Evolutionary conservation across 1,140 invertebrate species (phyloP).

Genomic region (Drosophila sechellia): DNA sequence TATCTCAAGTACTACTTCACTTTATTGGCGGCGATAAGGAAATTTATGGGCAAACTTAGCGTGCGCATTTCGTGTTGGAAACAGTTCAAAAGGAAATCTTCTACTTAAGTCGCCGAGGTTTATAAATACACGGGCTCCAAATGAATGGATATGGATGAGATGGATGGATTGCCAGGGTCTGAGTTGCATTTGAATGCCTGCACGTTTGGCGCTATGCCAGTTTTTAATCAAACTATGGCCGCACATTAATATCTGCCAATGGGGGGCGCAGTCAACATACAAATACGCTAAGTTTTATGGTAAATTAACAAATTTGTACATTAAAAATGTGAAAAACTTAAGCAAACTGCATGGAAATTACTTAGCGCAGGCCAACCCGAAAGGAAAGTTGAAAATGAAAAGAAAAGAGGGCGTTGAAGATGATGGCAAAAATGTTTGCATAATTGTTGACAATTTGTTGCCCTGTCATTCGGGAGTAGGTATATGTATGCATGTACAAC

Average conservation of each 20-base stretch:
- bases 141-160: slow-evolving; percentile 59
- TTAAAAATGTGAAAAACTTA: slow-evolving; percentile 80
- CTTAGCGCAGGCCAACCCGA: slow-evolving; percentile 43
- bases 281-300: slow-evolving; percentile 83
- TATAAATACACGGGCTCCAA: slow-evolving; percentile 47
- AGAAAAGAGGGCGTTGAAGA: slow-evolving; percentile 16
- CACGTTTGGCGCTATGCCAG: slow-evolving; percentile 62
- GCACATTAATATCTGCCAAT: slow-evolving; percentile 80
- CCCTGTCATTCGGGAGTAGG: slow-evolving; percentile 45
- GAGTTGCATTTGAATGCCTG: slow-evolving; percentile 63
- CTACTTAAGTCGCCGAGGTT: slow-evolving; percentile 11
- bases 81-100: slow-evolving; percentile 4
- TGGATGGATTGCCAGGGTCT: slow-evolving; percentile 73
- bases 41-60: not conserved
- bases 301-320: slow-evolving; percentile 84
- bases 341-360: slow-evolving; percentile 82
- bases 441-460: slow-evolving; percentile 80
- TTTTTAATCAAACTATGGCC: slow-evolving; percentile 81
- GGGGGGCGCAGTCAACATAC: slow-evolving; percentile 52
- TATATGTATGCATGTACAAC: not conserved
- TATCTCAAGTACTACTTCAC: slow-evolving; percentile 8
- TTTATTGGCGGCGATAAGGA: slow-evolving; percentile 31
- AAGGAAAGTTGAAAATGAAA: not conserved
- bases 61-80: not conserved
- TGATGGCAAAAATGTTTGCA: slow-evolving; percentile 77